These are phyloP conservation scores for Cryptus armator DNA, from an alignment of 2,888 invertebrate genomes.

Conservation along the genomic window DNA sequence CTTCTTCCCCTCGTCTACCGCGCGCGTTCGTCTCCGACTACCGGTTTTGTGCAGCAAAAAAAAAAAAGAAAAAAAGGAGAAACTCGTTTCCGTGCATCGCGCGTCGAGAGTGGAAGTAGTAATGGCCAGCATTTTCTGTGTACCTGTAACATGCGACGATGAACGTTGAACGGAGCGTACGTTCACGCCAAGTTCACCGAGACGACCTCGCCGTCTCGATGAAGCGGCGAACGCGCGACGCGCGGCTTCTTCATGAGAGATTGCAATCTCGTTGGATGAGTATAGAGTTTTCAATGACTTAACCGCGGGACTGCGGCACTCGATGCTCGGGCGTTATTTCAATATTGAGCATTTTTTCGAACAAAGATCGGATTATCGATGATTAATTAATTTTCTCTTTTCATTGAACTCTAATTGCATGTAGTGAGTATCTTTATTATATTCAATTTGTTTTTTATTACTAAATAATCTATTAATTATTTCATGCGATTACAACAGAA, in stretches of 20 bases:
- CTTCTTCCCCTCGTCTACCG: background rate
- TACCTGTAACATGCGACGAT: slow-evolving; percentile 32
- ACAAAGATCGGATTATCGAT: too few relatives aligned
- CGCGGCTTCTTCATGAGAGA: slow-evolving; percentile 3
- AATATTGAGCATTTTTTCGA: background rate
- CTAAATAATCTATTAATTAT: background rate
- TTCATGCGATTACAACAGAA: background rate
- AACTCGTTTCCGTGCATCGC: slow-evolving; percentile 59
- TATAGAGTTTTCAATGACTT: slow-evolving; percentile 10
- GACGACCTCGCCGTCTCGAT: slow-evolving; percentile 41
- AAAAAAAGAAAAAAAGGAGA: slow-evolving; percentile 28
- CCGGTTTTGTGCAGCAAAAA: slow-evolving; percentile 53
- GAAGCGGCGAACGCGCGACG: background rate
- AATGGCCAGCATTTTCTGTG: slow-evolving; percentile 32
- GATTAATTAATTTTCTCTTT: background rate
- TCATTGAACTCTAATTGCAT: background rate
- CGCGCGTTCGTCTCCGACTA: slow-evolving; percentile 20
- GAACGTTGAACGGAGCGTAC: slow-evolving; percentile 39
- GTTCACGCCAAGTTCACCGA: slow-evolving; percentile 56
- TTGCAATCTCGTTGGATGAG: background rate
- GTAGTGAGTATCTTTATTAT: background rate
- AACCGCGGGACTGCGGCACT: slow-evolving; percentile 11
- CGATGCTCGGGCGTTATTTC: background rate
- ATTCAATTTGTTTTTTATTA: background rate
- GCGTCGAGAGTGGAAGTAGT: slow-evolving; percentile 10